phyloP scores from a whole-genome alignment of 2,113 vertebrate genomes.

The Chlorodrepanis virens region DNA sequence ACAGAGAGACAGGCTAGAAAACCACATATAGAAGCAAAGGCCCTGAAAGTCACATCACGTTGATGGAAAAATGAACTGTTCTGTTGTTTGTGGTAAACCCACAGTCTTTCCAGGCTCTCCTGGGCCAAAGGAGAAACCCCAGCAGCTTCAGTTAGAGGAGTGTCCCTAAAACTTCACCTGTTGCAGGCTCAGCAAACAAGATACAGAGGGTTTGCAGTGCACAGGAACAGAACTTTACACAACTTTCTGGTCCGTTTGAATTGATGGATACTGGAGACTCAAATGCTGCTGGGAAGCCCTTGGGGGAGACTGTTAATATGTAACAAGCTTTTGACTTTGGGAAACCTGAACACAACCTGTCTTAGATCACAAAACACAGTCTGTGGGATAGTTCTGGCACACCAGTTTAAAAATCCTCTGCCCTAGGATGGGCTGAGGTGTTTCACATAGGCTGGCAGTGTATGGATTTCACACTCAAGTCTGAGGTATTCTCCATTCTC shows the following conservation, averaged over 20 bases:
- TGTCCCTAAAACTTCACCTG: background rate
- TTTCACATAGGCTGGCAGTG: background rate
- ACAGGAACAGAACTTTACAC: background rate
- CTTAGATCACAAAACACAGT: background rate
- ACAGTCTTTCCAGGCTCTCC: background rate
- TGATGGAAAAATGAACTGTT: background rate
- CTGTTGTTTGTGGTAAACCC: background rate
- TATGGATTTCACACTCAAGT: background rate
- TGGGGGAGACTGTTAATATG: background rate
- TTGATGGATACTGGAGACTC: background rate
- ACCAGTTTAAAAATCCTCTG: background rate
- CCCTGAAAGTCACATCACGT: background rate
- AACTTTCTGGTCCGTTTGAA: background rate
- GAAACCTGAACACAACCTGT: background rate
- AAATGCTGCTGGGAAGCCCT: background rate
- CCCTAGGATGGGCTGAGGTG: background rate
- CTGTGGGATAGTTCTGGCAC: background rate
- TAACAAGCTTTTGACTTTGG: background rate
- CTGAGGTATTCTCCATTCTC: background rate
- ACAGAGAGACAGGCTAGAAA: background rate
- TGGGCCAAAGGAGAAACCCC: background rate
- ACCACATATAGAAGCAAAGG: background rate
- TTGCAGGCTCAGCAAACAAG: background rate
- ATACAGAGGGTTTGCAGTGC: background rate
- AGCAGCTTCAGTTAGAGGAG: background rate